A percentile compares a stretch with the other conserved stretches of the same genome.
Evolutionary conservation across 2,113 vertebrate species (phyloP).

Genomic region (Leucopsar rothschildi): DNA sequence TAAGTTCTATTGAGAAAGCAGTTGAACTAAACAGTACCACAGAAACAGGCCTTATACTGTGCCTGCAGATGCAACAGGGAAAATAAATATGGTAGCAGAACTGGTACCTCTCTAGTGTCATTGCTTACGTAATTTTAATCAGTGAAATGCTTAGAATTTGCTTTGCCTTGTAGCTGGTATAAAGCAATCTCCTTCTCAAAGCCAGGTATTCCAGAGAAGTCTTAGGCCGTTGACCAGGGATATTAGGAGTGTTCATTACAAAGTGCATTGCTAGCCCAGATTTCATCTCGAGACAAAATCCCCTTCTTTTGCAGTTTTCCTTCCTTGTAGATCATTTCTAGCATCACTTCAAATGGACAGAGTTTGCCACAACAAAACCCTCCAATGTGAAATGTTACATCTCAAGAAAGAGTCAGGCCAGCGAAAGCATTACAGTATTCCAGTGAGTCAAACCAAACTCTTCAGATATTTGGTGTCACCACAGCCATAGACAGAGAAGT

Average conservation of each 20-base stretch:
- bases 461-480: neutral
- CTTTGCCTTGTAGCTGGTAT: neutral
- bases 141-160: neutral
- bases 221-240: fast-evolving
- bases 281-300: neutral
- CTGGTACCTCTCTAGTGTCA: neutral
- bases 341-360: neutral
- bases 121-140: neutral
- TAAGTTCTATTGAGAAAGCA: neutral
- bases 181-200: neutral
- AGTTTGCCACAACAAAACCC: neutral
- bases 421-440: neutral
- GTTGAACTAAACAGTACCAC: neutral
- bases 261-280: neutral
- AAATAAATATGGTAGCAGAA: neutral
- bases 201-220: neutral
- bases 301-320: neutral
- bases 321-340: neutral
- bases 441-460: neutral
- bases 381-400: neutral
- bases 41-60: neutral
- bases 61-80: neutral
- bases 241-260: neutral
- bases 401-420: neutral
- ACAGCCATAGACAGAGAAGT: neutral